phyloP scores from a whole-genome alignment of 1,140 invertebrate genomes.

The Procambarus clarkii region DNA sequence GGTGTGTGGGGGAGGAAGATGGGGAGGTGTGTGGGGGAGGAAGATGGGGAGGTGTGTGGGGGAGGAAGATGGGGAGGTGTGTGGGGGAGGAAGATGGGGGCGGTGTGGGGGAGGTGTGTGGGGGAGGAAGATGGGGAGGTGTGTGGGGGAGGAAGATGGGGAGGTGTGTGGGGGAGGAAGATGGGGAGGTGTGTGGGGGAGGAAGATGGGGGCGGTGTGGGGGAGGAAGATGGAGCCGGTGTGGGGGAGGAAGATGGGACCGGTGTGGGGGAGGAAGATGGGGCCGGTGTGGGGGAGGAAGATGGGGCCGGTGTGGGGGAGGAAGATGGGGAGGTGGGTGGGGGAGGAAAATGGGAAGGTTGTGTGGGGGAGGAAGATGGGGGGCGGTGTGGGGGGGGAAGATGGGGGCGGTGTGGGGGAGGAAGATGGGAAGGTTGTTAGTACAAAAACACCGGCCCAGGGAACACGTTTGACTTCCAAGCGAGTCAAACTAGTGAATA shows the following conservation, averaged over 20 bases:
- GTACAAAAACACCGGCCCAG: slow-evolving; percentile 18
- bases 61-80: background rate
- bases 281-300: background rate
- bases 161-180: background rate
- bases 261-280: background rate
- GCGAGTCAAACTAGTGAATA: slow-evolving; percentile 43
- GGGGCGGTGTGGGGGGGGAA: background rate
- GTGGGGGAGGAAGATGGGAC: background rate
- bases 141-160: too few relatives aligned
- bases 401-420: background rate
- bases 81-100: background rate
- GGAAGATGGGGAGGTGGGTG: background rate
- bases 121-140: too few relatives aligned
- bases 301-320: background rate
- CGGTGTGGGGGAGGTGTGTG: too few relatives aligned
- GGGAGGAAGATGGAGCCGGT: too few relatives aligned
- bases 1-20: background rate
- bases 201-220: too few relatives aligned
- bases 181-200: background rate
- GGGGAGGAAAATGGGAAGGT: background rate
- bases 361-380: background rate
- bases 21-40: background rate
- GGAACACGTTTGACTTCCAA: slow-evolving; percentile 10
- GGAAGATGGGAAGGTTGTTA: background rate
- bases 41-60: background rate